phyloP scores from a whole-genome alignment of 1,140 invertebrate species.

The Pogonognathellus flavescens region DNA sequence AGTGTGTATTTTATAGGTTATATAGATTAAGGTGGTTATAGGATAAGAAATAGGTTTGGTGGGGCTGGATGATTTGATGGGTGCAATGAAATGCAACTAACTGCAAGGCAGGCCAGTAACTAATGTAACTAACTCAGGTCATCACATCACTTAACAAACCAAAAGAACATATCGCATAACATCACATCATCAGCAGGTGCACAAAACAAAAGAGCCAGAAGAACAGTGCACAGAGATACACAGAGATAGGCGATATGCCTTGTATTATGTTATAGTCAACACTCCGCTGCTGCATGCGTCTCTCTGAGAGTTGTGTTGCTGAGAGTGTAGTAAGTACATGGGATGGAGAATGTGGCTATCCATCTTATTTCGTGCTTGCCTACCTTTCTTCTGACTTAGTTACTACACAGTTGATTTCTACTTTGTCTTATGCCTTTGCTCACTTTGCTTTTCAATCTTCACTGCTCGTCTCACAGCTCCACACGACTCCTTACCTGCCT shows the following conservation, averaged over 20 bases:
- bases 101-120: slow-evolving; percentile 23
- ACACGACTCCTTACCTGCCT: slow-evolving; percentile 6
- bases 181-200: slow-evolving; percentile 47
- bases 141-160: slow-evolving; percentile 48
- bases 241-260: not conserved
- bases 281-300: not conserved
- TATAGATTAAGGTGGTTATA: not conserved
- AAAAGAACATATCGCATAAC: slow-evolving; percentile 46
- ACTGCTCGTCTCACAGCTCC: not conserved
- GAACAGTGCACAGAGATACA: no score
- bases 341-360: slow-evolving; percentile 36
- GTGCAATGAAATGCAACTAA: slow-evolving; percentile 50
- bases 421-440: slow-evolving; percentile 26
- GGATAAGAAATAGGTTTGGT: not conserved
- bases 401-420: slow-evolving; percentile 4
- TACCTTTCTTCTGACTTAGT: slow-evolving; percentile 36
- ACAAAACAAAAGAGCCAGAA: slow-evolving; percentile 38
- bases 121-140: slow-evolving; percentile 45
- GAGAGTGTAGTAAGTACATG: not conserved
- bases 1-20: not conserved
- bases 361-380: slow-evolving; percentile 41
- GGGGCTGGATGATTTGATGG: slow-evolving; percentile 16
- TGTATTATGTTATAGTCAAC: not conserved
- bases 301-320: not conserved
- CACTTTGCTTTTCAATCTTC: not conserved